A percentile compares a stretch with the other conserved stretches of the same genome.
Conservation (phyloP, 1,140 invertebrate genomes). For the Drosophila sp. region DNA sequence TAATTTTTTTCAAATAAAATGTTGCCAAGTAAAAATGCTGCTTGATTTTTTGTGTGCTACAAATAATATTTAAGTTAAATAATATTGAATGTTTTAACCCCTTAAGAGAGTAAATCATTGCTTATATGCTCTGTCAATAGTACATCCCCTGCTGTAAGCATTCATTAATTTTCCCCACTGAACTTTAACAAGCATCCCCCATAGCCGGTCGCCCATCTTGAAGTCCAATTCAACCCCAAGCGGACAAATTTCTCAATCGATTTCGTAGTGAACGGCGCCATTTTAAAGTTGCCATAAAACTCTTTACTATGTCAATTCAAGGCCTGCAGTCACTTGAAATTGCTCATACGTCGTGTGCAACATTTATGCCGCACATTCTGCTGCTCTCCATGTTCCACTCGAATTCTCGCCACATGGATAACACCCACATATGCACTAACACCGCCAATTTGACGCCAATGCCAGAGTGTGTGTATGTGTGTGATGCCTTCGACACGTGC, state of each 20-base stretch:
- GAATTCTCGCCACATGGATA: slow-evolving; percentile 51
- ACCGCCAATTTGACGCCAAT: slow-evolving; percentile 79
- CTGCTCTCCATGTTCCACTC: slow-evolving; percentile 19
- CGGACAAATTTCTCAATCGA: slow-evolving; percentile 22
- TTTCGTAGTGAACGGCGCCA: slow-evolving; percentile 15
- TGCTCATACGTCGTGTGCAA: slow-evolving; percentile 59
- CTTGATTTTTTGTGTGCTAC: not conserved
- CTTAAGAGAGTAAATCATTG: not conserved
- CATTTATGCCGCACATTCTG: slow-evolving; percentile 39
- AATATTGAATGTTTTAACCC: not conserved
- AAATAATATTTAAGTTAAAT: not conserved
- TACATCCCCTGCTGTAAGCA: not conserved
- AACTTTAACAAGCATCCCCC: slow-evolving; percentile 13
- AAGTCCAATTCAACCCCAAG: not conserved
- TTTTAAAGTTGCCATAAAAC: slow-evolving; percentile 56
- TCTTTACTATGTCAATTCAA: slow-evolving; percentile 76
- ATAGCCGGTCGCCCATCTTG: not conserved
- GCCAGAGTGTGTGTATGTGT: slow-evolving; percentile 27
- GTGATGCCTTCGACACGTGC: slow-evolving; percentile 26
- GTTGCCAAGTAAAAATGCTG: too few species aligned
- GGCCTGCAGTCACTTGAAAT: slow-evolving; percentile 63
- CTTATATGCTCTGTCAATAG: not conserved
- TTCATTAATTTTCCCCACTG: not conserved
- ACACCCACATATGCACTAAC: slow-evolving; percentile 80
- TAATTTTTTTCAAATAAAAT: too few species aligned